Evolutionary conservation across 2,797 vertebrate species (phyloP).

Genomic region (Cyclopterus lumpus): DNA sequence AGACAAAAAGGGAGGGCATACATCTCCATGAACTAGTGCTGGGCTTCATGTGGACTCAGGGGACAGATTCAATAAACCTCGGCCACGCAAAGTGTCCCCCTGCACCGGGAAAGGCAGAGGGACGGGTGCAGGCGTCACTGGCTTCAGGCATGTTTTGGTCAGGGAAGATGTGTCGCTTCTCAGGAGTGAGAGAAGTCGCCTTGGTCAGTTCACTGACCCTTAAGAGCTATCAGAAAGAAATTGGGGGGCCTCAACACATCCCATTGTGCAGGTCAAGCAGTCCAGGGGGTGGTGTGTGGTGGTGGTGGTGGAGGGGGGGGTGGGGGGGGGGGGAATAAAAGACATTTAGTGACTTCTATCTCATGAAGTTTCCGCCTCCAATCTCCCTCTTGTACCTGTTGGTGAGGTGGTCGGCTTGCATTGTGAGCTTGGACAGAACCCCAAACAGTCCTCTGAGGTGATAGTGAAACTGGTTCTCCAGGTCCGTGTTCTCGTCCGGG

Average conservation of each 20-base stretch:
- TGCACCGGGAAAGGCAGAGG: conserved; percentile 2
- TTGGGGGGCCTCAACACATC: conserved; percentile 39
- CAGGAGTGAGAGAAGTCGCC: conserved; percentile 48
- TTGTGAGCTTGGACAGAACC: conserved; percentile 85
- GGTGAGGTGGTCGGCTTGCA: conserved; percentile 85
- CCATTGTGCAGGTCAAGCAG: conserved; percentile 64
- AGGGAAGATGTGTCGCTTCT: conserved; percentile 43
- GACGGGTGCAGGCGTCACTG: conserved; percentile 58
- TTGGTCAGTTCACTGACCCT: conserved; percentile 65
- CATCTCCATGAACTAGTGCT: conserved; percentile 47
- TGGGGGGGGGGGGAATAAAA: too few species aligned
- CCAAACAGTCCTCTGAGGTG: conserved; percentile 86
- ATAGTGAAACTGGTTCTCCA: conserved; percentile 85
- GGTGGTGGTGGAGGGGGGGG: too few species aligned
- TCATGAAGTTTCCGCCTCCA: conserved; percentile 82
- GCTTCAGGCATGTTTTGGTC: conserved; percentile 40
- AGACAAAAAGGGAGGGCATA: background rate
- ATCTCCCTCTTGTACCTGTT: conserved; percentile 87
- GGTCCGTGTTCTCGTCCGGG: conserved; percentile 69
- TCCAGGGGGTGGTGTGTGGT: conserved; percentile 30
- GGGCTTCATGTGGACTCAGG: conserved; percentile 62
- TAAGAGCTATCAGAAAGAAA: conserved; percentile 33
- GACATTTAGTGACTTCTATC: conserved; percentile 62
- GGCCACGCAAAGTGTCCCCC: conserved; percentile 12
- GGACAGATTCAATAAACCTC: conserved; percentile 58